Percentiles rank a stretch among this genome's conserved stretches.
phyloP scores from a whole-genome alignment of 2,797 vertebrate species.

The Spheniscus humboldti region DNA sequence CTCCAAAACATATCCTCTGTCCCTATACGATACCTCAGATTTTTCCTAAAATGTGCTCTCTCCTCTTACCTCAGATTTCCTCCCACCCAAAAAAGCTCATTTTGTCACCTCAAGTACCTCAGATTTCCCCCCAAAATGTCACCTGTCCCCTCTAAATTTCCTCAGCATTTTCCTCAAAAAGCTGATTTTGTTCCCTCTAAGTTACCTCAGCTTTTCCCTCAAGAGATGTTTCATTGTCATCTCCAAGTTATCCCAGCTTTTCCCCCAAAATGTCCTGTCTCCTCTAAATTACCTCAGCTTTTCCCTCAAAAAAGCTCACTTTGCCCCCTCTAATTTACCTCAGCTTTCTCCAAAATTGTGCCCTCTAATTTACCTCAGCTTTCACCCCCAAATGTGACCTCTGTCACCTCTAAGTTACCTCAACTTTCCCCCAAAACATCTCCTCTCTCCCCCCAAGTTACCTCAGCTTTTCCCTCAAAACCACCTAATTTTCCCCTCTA shows the following conservation, averaged over 20 bases:
- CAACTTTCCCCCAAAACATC: neutral
- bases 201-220: neutral
- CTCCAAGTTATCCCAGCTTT: neutral
- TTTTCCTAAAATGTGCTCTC: neutral
- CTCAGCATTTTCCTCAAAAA: neutral
- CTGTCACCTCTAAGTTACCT: neutral
- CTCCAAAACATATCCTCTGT: neutral
- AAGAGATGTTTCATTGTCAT: too few relatives aligned
- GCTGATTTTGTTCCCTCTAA: neutral
- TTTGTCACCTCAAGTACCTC: neutral
- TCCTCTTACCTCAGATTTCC: neutral
- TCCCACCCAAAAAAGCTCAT: neutral
- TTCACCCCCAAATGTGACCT: neutral
- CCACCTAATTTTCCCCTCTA: too few relatives aligned
- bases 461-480: too few relatives aligned
- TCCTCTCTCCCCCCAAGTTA: too few relatives aligned
- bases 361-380: neutral
- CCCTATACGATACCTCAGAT: neutral
- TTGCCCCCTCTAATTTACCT: neutral
- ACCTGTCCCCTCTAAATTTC: neutral
- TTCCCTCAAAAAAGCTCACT: neutral
- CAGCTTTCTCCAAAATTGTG: neutral
- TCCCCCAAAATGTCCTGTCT: neutral
- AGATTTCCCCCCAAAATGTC: neutral
- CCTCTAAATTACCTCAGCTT: neutral